Conservation (phyloP, 2,888 invertebrate species). For the Stramonita haemastoma region DNA sequence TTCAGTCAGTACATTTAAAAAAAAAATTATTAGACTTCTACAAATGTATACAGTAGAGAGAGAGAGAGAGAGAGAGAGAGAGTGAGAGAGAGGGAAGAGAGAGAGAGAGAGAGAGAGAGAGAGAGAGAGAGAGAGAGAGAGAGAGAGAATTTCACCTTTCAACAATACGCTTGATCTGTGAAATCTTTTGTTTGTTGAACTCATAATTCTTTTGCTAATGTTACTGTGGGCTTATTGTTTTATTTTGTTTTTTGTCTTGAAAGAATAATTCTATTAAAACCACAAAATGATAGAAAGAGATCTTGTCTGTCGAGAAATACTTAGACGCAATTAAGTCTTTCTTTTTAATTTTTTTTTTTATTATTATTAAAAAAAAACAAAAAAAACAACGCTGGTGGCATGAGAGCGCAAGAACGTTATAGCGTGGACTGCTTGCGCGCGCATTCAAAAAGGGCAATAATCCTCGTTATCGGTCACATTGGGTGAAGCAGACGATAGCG, state of each 20-base stretch:
- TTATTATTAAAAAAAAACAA: too few relatives aligned
- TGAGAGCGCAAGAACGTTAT: not conserved
- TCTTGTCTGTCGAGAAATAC: too few relatives aligned
- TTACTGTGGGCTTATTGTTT: too few relatives aligned
- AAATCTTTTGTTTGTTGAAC: too few relatives aligned
- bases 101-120: not conserved
- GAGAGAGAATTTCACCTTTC: too few relatives aligned
- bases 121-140: not conserved
- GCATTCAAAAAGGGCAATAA: not conserved
- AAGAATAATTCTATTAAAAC: too few relatives aligned
- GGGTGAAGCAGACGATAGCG: constrained; percentile 14
- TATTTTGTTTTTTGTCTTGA: too few relatives aligned
- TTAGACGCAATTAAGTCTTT: not conserved
- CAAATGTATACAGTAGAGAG: not conserved
- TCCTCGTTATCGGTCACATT: not conserved
- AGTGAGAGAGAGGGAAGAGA: constrained; percentile 1
- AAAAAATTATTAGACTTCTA: too few relatives aligned
- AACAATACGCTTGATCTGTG: too few relatives aligned
- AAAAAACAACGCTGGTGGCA: constrained; percentile 6
- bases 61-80: not conserved
- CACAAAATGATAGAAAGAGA: not conserved
- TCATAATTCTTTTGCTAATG: too few relatives aligned
- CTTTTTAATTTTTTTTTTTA: not conserved
- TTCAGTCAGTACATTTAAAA: too few relatives aligned
- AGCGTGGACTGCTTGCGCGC: not conserved